These are phyloP conservation scores for Machaerirhynchus nigripectus DNA, from an alignment of 2,113 vertebrate species.

Conservation along the genomic window DNA sequence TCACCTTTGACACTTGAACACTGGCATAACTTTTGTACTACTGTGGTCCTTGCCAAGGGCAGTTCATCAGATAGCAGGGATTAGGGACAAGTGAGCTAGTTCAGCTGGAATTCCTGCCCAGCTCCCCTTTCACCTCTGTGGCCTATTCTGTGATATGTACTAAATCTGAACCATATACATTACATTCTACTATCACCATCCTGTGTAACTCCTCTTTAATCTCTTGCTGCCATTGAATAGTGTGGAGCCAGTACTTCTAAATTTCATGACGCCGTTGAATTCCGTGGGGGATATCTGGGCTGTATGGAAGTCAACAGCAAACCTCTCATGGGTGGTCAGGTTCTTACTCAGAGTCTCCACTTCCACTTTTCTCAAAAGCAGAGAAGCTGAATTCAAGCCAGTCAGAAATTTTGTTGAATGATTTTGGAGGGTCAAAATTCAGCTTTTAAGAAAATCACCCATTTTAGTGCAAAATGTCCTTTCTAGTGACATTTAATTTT, in stretches of 20 bases:
- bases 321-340: constrained; percentile 44
- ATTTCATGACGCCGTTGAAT: constrained; percentile 3
- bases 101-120: constrained; percentile 43
- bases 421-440: neutral
- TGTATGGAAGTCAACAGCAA: constrained; percentile 1
- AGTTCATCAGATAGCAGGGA: constrained; percentile 30
- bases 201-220: constrained; percentile 46
- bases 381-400: neutral
- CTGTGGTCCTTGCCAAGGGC: neutral
- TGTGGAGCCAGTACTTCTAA: constrained; percentile 45
- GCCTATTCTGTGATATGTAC: constrained; percentile 5
- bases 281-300: constrained; percentile 32
- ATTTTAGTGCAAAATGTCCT: neutral
- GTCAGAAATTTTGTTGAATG: neutral
- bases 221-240: constrained; percentile 46
- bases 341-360: neutral
- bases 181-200: constrained; percentile 16
- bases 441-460: neutral
- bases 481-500: neutral
- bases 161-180: constrained; percentile 35
- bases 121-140: constrained; percentile 26
- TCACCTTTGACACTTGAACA: constrained; percentile 21
- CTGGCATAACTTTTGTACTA: constrained; percentile 6
- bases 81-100: neutral
- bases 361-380: neutral